A percentile compares a stretch with the other conserved stretches of the same genome.
Conservation (phyloP, 2,113 vertebrate species). For the Megaptera novaeangliae region DNA sequence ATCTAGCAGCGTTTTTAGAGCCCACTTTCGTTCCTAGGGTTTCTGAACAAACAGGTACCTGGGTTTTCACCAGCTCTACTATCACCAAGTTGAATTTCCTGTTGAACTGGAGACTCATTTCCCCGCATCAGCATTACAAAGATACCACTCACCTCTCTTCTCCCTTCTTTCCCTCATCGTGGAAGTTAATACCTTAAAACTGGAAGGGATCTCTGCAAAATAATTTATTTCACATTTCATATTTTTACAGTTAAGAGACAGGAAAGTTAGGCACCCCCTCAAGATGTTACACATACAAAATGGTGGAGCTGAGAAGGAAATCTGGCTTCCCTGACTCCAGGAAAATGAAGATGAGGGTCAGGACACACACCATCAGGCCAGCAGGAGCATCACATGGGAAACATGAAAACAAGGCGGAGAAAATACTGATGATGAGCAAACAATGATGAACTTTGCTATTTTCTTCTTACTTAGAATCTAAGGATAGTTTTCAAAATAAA, state of each 20-base stretch:
- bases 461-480: background rate
- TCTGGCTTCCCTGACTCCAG: background rate
- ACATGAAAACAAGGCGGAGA: background rate
- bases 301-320: background rate
- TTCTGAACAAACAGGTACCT: background rate
- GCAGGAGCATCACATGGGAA: rapidly evolving
- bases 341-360: background rate
- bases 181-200: background rate
- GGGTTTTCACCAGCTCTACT: background rate
- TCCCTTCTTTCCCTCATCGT: background rate
- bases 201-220: background rate
- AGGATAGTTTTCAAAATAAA: background rate
- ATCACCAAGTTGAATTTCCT: background rate
- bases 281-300: background rate
- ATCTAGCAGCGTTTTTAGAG: background rate
- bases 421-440: background rate
- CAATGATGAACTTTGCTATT: background rate
- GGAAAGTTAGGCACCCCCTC: background rate
- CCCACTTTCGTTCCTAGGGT: background rate
- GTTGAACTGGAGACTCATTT: background rate
- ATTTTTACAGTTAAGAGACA: background rate
- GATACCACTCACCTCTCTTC: rapidly evolving
- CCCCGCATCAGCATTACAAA: background rate
- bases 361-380: background rate
- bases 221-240: background rate